Percentiles rank a stretch among this genome's conserved stretches.
These are phyloP conservation scores for Acromyrmex charruanus DNA, from an alignment of 1,140 invertebrate species.

Conservation along the genomic window DNA sequence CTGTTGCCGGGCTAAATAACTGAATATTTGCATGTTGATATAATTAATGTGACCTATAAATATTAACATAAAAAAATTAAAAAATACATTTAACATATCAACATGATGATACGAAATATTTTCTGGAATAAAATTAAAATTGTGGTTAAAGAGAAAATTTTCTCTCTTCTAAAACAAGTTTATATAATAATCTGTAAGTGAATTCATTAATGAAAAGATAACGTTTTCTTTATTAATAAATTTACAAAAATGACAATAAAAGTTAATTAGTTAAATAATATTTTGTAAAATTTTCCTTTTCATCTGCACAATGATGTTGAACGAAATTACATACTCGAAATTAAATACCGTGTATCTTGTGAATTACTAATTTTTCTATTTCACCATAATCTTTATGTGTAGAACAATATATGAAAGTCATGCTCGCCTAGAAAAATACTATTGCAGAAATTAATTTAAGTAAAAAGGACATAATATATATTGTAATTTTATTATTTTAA, in stretches of 20 bases:
- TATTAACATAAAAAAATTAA: neutral
- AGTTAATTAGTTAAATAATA: neutral
- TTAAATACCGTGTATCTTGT: neutral
- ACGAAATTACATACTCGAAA: neutral
- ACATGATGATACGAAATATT: neutral
- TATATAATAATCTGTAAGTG: neutral
- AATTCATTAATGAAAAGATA: conserved; percentile 11
- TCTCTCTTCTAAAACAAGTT: neutral
- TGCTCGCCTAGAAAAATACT: neutral
- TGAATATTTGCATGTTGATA: conserved; percentile 13
- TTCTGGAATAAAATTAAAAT: conserved; percentile 1
- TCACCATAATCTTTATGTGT: neutral
- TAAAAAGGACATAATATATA: neutral
- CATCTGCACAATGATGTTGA: neutral
- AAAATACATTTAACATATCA: conserved; percentile 6
- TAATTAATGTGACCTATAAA: conserved; percentile 8
- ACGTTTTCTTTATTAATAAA: neutral
- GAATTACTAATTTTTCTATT: neutral
- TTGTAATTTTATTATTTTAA: neutral
- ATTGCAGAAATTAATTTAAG: neutral
- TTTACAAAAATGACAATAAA: neutral
- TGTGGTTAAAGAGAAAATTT: neutral
- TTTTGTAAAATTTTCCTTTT: neutral
- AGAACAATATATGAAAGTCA: neutral
- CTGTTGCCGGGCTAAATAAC: neutral